A percentile compares a stretch with the other conserved stretches of the same genome.
These are phyloP conservation scores for Apoderus coryli DNA, from an alignment of 2,888 invertebrate genomes.

Conservation along the genomic window DNA sequence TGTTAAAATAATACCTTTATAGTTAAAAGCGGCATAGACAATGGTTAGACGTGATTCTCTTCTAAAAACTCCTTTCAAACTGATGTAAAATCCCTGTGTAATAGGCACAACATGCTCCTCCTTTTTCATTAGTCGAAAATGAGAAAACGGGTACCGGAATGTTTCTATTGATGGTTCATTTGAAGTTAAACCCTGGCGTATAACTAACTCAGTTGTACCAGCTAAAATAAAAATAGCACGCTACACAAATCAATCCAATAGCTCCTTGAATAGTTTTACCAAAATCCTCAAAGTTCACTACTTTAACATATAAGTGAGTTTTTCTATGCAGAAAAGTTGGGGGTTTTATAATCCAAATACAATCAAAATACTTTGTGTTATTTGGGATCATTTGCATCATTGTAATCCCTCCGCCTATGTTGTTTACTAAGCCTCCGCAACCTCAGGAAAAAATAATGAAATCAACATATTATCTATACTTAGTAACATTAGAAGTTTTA, in stretches of 20 bases:
- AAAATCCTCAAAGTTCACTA: slow-evolving; percentile 26
- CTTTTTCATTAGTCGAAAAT: slow-evolving; percentile 23
- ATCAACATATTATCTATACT: too few relatives aligned
- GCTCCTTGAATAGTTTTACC: too few relatives aligned
- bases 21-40: slow-evolving; percentile 55
- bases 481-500: too few relatives aligned
- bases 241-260: too few relatives aligned
- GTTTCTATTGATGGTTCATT: slow-evolving; percentile 43
- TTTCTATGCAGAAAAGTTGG: slow-evolving; percentile 49
- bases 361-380: slow-evolving; percentile 46
- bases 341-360: slow-evolving; percentile 57
- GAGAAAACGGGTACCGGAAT: slow-evolving; percentile 36
- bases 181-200: slow-evolving; percentile 55
- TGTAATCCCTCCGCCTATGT: slow-evolving; percentile 55
- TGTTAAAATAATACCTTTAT: slow-evolving; percentile 39
- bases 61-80: slow-evolving; percentile 48
- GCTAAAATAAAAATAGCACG: too few relatives aligned
- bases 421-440: slow-evolving; percentile 56
- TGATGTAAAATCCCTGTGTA: slow-evolving; percentile 52
- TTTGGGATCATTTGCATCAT: slow-evolving; percentile 57
- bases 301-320: slow-evolving; percentile 48
- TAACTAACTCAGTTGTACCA: slow-evolving; percentile 43
- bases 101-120: slow-evolving; percentile 48
- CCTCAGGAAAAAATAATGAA: slow-evolving; percentile 38
- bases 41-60: slow-evolving; percentile 49